These are phyloP conservation scores for Patella caerulea DNA, from an alignment of 2,888 invertebrate genomes.

Conservation along the genomic window DNA sequence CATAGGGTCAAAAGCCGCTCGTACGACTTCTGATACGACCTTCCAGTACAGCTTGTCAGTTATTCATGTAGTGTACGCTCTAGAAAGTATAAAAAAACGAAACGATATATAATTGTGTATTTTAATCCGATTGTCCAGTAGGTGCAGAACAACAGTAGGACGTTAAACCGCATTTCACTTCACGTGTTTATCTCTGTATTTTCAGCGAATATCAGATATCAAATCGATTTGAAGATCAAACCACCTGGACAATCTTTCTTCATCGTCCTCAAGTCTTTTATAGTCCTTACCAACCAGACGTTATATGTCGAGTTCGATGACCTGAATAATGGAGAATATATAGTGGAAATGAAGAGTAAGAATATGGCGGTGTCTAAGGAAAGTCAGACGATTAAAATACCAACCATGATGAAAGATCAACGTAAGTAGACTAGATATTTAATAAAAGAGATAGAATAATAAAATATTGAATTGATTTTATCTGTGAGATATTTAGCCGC, in stretches of 20 bases:
- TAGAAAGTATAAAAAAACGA: too few species aligned
- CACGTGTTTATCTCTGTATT: not conserved
- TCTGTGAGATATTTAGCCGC: too few species aligned
- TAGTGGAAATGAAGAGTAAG: not conserved
- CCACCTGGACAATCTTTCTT: not conserved
- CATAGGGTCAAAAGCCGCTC: too few species aligned
- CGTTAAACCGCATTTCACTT: too few species aligned
- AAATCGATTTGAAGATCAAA: not conserved
- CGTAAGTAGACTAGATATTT: not conserved
- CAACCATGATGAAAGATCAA: not conserved
- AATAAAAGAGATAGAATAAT: too few species aligned
- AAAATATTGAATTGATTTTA: too few species aligned
- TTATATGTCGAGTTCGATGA: not conserved
- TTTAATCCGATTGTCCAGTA: too few species aligned
- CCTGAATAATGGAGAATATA: not conserved
- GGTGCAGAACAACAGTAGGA: too few species aligned
- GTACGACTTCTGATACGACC: too few species aligned
- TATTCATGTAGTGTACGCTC: too few species aligned
- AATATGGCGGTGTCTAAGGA: not conserved
- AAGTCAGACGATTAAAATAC: not conserved
- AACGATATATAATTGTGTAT: too few species aligned
- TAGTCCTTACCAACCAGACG: not conserved
- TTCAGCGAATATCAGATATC: not conserved
- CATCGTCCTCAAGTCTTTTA: not conserved
- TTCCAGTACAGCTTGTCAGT: too few species aligned